These are phyloP conservation scores for human (Homo sapiens) DNA, from an alignment of 2,113 vertebrate species.

Conservation along the genomic window DNA sequence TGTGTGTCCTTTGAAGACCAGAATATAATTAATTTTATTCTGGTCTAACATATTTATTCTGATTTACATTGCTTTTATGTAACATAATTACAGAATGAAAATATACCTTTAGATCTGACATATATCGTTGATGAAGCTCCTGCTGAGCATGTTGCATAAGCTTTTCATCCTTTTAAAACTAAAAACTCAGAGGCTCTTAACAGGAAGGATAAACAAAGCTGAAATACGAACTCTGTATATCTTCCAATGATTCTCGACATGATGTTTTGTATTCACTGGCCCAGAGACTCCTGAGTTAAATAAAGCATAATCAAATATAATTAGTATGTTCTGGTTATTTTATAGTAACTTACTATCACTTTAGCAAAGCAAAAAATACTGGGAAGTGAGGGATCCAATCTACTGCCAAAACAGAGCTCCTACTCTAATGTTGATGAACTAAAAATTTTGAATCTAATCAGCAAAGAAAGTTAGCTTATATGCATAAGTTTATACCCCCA, in stretches of 20 bases:
- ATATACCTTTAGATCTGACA: constrained; percentile 27
- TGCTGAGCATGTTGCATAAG: constrained; percentile 24
- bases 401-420: not conserved
- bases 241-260: constrained; percentile 27
- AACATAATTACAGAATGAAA: constrained; percentile 43
- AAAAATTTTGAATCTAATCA: not conserved
- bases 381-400: not conserved
- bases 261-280: not conserved
- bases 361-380: not conserved
- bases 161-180: constrained; percentile 37
- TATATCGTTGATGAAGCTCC: constrained; percentile 30
- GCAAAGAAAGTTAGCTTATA: not conserved
- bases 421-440: not conserved
- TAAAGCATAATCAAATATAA: constrained; percentile 41
- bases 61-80: constrained; percentile 18
- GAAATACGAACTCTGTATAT: constrained; percentile 24
- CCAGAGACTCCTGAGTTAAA: constrained; percentile 71
- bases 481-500: not conserved
- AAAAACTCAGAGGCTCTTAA: constrained; percentile 36
- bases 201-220: not conserved
- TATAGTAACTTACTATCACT: not conserved
- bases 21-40: constrained; percentile 2
- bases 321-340: not conserved
- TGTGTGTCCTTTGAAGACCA: not conserved
- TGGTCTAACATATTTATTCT: not conserved